Percentiles rank a stretch among this genome's conserved stretches.
phyloP scores from a whole-genome alignment of 2,888 invertebrate species.

The Aethes cnicana region DNA sequence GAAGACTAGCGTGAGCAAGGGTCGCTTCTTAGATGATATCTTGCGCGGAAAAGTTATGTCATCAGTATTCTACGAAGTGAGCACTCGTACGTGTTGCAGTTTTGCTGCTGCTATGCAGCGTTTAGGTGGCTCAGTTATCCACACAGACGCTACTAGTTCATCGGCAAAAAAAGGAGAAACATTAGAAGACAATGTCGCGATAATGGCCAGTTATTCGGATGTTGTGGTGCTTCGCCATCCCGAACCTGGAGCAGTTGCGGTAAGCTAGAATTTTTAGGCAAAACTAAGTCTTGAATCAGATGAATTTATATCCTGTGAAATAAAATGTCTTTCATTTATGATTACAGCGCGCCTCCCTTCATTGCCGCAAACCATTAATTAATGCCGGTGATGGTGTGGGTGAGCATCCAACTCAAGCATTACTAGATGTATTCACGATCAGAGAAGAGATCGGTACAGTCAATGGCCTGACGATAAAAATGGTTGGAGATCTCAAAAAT shows the following conservation, averaged over 20 bases:
- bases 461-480: constrained; percentile 97
- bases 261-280: constrained; percentile 71
- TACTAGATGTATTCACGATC: constrained; percentile 98
- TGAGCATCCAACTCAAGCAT: constrained; percentile 98
- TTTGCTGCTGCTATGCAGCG: constrained; percentile 98
- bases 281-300: background rate
- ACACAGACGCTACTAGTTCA: constrained; percentile 94
- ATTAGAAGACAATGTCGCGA: constrained; percentile 92
- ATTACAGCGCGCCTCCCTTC: constrained; percentile 89
- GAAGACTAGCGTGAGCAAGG: constrained; percentile 91
- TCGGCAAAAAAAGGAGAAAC: constrained; percentile 98
- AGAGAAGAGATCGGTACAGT: constrained; percentile 99
- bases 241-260: constrained; percentile 93
- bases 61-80: constrained; percentile 98
- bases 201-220: constrained; percentile 96
- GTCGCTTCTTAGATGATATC: constrained; percentile 91
- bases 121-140: constrained; percentile 95
- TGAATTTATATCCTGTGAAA: background rate
- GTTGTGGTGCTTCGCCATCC: constrained; percentile 97
- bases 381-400: constrained; percentile 99
- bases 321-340: constrained; percentile 3
- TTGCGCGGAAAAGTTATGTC: constrained; percentile 97
- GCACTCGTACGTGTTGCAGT: constrained; percentile 97
- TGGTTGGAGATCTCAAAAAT: constrained; percentile 99
- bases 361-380: constrained; percentile 94